Percentiles rank a stretch among this genome's conserved stretches.
Evolutionary conservation across 2,888 invertebrate species (phyloP).

Genomic region (Ferdinandea cuprea): DNA sequence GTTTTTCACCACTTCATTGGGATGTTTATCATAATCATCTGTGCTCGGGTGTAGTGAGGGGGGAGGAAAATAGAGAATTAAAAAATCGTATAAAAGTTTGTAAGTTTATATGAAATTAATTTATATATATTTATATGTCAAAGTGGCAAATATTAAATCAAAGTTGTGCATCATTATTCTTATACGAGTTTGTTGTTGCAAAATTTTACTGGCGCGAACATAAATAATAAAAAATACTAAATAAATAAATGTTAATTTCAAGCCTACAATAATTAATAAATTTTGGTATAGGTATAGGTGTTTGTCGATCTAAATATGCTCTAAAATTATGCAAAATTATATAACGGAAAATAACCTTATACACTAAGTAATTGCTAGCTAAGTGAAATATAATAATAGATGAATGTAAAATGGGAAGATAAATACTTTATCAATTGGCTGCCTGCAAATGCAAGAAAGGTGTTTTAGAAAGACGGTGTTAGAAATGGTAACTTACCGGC

Average conservation of each 20-base stretch:
- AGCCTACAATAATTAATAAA: background rate
- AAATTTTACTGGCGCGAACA: background rate
- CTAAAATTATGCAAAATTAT: background rate
- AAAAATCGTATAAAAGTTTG: background rate
- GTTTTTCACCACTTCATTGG: slow-evolving; percentile 96
- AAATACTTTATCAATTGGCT: background rate
- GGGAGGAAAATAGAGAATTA: slow-evolving; percentile 7
- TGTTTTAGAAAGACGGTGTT: too few species aligned
- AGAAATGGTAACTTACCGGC: too few species aligned
- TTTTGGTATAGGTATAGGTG: background rate
- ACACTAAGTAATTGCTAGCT: background rate
- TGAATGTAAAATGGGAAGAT: slow-evolving; percentile 6
- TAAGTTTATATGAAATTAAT: background rate
- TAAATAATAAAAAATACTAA: background rate
- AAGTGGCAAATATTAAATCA: slow-evolving; percentile 70
- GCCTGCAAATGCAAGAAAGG: too few species aligned
- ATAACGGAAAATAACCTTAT: background rate
- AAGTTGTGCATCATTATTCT: slow-evolving; percentile 41
- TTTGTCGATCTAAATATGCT: background rate
- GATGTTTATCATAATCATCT: slow-evolving; percentile 94
- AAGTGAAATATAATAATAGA: background rate
- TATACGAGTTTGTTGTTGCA: background rate
- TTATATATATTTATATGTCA: slow-evolving; percentile 8
- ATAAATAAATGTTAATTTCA: background rate
- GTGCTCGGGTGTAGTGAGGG: slow-evolving; percentile 76